A percentile compares a stretch with the other conserved stretches of the same genome.
These are phyloP conservation scores for Aulostomus chinensis DNA, from an alignment of 2,797 vertebrate genomes.

Conservation along the genomic window DNA sequence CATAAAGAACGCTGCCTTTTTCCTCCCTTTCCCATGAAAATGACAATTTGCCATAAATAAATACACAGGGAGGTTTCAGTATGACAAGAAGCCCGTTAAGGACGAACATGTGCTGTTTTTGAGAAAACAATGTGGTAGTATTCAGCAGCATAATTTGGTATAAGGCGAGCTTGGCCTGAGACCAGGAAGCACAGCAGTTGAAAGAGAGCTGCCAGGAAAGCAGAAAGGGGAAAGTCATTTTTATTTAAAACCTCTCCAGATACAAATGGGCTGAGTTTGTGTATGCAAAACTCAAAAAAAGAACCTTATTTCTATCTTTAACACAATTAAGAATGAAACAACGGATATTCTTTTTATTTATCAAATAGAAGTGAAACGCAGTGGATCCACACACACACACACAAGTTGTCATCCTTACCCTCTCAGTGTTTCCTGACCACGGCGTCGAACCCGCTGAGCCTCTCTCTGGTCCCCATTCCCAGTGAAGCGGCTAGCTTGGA, in stretches of 20 bases:
- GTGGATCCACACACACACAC: conserved; percentile 16
- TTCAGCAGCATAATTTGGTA: conserved; percentile 66
- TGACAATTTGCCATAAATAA: conserved; percentile 54
- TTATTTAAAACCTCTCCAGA: conserved; percentile 45
- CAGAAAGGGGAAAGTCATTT: conserved; percentile 35
- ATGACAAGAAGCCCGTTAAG: conserved; percentile 39
- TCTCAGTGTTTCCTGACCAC: conserved; percentile 89
- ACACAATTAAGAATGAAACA: no score
- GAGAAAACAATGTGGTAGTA: conserved; percentile 73
- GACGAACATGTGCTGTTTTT: conserved; percentile 66
- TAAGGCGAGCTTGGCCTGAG: conserved; percentile 52
- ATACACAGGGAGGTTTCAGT: conserved; percentile 40
- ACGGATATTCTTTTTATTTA: background rate
- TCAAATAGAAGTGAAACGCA: background rate
- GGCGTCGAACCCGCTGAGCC: conserved; percentile 85
- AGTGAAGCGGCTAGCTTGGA: conserved; percentile 81
- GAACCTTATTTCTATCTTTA: background rate
- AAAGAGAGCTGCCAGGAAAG: conserved; percentile 58
- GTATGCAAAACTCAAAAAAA: conserved; percentile 12
- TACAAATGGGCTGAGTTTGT: conserved; percentile 7
- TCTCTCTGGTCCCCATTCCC: conserved; percentile 81
- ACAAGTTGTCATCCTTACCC: conserved; percentile 78
- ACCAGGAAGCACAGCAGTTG: conserved; percentile 62
- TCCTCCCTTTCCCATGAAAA: conserved; percentile 61
- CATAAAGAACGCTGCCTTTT: conserved; percentile 33